Evolutionary conservation across 1,140 invertebrate species (phyloP), one percentile per base, ranked within the genome.

Genomic region (Microplitis mediator): DNA sequence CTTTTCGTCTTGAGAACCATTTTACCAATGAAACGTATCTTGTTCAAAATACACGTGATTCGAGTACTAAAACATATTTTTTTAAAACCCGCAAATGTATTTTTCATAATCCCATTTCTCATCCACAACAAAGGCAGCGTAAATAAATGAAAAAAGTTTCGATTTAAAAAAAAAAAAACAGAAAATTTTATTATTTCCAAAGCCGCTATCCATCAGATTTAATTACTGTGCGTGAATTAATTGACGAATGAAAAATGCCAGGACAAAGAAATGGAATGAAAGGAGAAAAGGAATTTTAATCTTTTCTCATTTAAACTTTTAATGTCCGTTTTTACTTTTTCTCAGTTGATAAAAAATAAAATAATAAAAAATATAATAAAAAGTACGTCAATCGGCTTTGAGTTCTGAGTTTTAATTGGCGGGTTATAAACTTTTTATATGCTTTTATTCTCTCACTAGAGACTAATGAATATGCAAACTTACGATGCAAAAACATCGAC

Each of bases 391-490:
- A 56, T 56, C 52, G 52, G 52, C 52, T 61, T 61, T 61, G 60
- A 5, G 16, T 61, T 31, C 23, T 8, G 4, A 63, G 61, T 39
- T 63, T 63, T 63, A 36, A 63, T 36, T 63, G 32, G 34, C 32
- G 5, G n/a, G 35, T 63, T 63, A 63, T 45, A 63, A 34, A 35
- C 61, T 63, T 63, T 63, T 39, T 63, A 63, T 34, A 36, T 36
- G 61, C 35, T 63, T 39, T 63, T 63, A 35, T 63, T 63, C 14
- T 32, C 32, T 45, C 13, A 14, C 35, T 16, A 14, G n/a, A 4
- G 5, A 45, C 4, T 39, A 36, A 63, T 63, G 61, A 63, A 63
- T 61, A 61, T 61, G 60, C 60, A 61, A 45, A 45, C 11, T 45
- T 45, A 45, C 11, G 5, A 45, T 45, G 5, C 39, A 54, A 54